A percentile compares a stretch with the other conserved stretches of the same genome.
These are phyloP conservation scores for Trichechus manatus DNA, from an alignment of 2,113 vertebrate species.

Conservation along the genomic window DNA sequence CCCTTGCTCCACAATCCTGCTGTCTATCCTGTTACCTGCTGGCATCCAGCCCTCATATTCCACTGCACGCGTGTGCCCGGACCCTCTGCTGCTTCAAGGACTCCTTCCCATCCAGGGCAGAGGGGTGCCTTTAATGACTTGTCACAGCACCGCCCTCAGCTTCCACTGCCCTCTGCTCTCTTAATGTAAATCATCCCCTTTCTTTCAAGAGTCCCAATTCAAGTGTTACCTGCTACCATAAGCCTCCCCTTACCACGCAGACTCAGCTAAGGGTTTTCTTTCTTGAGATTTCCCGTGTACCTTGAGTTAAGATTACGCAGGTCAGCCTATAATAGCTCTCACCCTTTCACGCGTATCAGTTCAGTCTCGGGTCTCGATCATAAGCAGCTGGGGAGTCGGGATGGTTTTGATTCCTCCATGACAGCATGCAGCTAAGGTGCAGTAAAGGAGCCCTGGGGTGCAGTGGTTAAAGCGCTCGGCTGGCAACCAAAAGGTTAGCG, in stretches of 20 bases:
- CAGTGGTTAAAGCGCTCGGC: background rate
- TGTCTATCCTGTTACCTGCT: accelerated
- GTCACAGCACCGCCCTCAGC: background rate
- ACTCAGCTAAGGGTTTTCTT: background rate
- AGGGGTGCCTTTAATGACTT: background rate
- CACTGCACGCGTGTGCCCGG: background rate
- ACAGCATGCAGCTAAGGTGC: accelerated
- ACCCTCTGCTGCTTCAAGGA: background rate
- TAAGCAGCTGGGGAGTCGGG: background rate
- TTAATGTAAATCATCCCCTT: background rate
- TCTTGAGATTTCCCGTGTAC: background rate
- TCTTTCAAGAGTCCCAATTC: background rate
- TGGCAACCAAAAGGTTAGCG: background rate
- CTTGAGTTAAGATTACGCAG: background rate
- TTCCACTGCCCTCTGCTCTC: background rate
- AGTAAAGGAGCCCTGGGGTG: background rate
- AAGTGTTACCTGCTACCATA: background rate
- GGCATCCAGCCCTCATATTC: too few relatives aligned
- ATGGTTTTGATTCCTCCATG: background rate
- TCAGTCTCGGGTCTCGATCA: background rate
- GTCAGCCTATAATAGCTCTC: background rate
- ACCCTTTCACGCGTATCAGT: accelerated
- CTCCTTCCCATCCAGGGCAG: background rate
- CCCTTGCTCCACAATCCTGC: accelerated
- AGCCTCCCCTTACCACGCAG: background rate